A percentile compares a stretch with the other conserved stretches of the same genome.
These are phyloP conservation scores for Mesorhabditis belari DNA, from an alignment of 2,888 invertebrate species.

Conservation along the genomic window DNA sequence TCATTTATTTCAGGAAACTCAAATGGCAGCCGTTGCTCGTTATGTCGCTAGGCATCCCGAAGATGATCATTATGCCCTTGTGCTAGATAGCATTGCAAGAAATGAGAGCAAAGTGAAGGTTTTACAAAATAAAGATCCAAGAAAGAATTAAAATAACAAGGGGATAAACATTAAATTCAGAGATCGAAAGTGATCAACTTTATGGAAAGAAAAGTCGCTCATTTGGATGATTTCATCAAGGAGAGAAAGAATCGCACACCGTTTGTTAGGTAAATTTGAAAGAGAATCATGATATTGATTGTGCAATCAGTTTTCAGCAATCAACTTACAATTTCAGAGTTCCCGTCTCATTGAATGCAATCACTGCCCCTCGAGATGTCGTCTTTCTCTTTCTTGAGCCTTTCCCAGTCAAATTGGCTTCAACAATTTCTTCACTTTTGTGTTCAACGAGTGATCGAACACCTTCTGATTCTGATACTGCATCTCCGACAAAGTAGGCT, in stretches of 20 bases:
- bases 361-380: constrained; percentile 12
- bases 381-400: constrained; percentile 17
- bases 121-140: too few relatives aligned
- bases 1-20: neutral
- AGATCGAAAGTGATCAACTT: constrained; percentile 39
- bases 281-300: too few relatives aligned
- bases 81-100: constrained; percentile 4
- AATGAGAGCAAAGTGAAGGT: constrained; percentile 1
- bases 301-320: too few relatives aligned
- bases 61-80: constrained; percentile 9
- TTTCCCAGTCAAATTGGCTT: constrained; percentile 9
- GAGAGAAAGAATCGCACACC: constrained; percentile 34
- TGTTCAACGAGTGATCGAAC: neutral
- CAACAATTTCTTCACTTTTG: constrained; percentile 6
- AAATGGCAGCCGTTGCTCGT: constrained; percentile 3
- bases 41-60: constrained; percentile 3
- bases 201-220: constrained; percentile 39
- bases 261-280: constrained; percentile 24
- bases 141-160: too few relatives aligned
- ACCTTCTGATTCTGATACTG: neutral
- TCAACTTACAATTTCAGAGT: constrained; percentile 10
- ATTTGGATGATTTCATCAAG: constrained; percentile 46
- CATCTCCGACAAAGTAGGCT: neutral
- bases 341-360: constrained; percentile 11
- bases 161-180: constrained; percentile 15